Conservation (phyloP, 2,888 invertebrate species). For the Melinaea marsaeus region DNA sequence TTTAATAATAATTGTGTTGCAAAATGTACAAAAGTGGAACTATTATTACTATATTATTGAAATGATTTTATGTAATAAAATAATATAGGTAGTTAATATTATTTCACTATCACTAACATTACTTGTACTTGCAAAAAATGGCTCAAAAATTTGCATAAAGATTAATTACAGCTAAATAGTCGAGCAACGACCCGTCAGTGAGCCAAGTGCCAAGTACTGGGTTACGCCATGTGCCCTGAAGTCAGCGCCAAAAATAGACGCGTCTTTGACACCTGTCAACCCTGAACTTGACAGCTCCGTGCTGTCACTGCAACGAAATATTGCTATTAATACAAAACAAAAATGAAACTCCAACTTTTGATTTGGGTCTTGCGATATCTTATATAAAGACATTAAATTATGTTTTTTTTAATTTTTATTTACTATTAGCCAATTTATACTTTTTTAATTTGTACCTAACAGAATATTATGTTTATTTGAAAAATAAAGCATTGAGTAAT, state of each 20-base stretch:
- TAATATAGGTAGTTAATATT: not conserved
- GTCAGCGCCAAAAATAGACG: constrained; percentile 34
- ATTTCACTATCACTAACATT: not conserved
- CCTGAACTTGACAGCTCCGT: constrained; percentile 25
- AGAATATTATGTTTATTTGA: no score
- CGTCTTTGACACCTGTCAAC: constrained; percentile 19
- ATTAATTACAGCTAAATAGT: constrained; percentile 15
- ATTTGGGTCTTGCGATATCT: no score
- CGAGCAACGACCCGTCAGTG: constrained; percentile 22
- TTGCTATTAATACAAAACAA: not conserved
- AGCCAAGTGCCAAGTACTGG: constrained; percentile 10
- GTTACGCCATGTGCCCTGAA: constrained; percentile 10
- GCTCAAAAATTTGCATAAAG: constrained; percentile 19
- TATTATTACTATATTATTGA: no score
- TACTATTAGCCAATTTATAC: no score
- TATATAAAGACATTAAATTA: no score
- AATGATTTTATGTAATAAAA: no score
- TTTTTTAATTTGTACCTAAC: no score
- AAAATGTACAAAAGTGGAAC: no score
- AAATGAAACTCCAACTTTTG: no score
- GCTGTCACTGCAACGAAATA: not conserved
- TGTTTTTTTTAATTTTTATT: no score
- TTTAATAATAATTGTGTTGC: no score
- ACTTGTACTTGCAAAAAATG: not conserved
- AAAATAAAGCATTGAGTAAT: no score